Evolutionary conservation across 2,888 invertebrate genomes (phyloP), one percentile per base, ranked within the genome.

Genomic region (Troides oblongomaculatus): DNA sequence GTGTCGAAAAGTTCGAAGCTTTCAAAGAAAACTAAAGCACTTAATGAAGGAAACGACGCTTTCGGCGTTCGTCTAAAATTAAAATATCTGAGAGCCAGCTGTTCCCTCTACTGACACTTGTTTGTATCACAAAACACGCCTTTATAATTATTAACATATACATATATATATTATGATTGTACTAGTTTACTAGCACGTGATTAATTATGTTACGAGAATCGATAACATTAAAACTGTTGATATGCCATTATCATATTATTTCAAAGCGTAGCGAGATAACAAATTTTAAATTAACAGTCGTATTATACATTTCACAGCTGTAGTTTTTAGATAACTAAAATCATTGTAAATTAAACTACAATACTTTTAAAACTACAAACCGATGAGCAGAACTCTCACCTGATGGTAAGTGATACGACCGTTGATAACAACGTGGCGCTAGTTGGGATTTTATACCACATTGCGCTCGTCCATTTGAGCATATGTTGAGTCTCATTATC

Each of bases 81-180:
- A 66, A 70, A 66, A 66, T 70, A 63, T 67, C 57, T 57, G 58
- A 30, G 62, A 59, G 21, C 58, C 62, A 70, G 59, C 70, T 70
- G 70, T 59, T 66, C 63, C 63, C 39, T 7, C 17, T 17, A 21
- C 43, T 18, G 62, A 58, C 62, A 25, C 36, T n/a, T 62, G 66
- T 62, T 61, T 61, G 14, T 61, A 66, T 53, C 36, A 62, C 39
- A 18, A 61, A 21, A 36, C 18, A 66, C 50, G 36, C 6, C 46
- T 57, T 43, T n/a, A n/a, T 53, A n/a, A n/a, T 53, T 53, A 53
- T 30, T 30, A n/a, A 53, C 18, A 50, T 50, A 17, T 50, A 53
- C 18, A n/a, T 53, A 6, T 53, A n/a, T n/a, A 53, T 53, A 53
- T 46, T 46, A 10, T 46, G 14, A 10, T 17, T 46, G 46, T 14